Percentiles rank a stretch among this genome's conserved stretches.
Evolutionary conservation across 2,888 invertebrate genomes (phyloP).

Genomic region (Nephrotoma flavescens): DNA sequence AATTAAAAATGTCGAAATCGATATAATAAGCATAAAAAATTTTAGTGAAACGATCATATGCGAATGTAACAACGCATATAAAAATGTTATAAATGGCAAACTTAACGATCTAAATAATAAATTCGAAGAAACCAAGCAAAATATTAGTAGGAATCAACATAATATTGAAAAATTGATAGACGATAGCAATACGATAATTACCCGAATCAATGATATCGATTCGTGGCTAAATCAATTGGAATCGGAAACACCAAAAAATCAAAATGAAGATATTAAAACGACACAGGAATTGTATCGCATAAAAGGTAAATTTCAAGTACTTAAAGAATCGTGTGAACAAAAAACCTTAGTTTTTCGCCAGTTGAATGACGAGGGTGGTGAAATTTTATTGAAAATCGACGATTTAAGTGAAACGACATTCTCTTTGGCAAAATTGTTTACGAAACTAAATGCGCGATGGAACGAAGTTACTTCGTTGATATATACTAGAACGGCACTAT

Average conservation of each 20-base stretch:
- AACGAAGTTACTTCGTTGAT: conserved; percentile 51
- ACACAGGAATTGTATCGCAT: conserved; percentile 56
- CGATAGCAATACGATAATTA: conserved; percentile 24
- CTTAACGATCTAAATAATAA: conserved; percentile 24
- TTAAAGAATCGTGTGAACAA: conserved; percentile 58
- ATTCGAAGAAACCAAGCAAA: conserved; percentile 23
- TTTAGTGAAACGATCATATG: conserved; percentile 30
- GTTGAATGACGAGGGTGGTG: conserved; percentile 54
- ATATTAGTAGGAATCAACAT: conserved; percentile 21
- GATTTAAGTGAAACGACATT: conserved; percentile 36
- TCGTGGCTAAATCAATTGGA: conserved; percentile 50
- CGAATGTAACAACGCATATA: conserved; percentile 23
- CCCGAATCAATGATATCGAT: conserved; percentile 27
- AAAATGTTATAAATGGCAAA: conserved; percentile 20
- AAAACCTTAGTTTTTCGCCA: conserved; percentile 49
- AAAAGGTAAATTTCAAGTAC: conserved; percentile 51
- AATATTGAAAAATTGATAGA: conserved; percentile 21
- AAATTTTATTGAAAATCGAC: conserved; percentile 44
- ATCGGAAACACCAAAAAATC: conserved; percentile 42
- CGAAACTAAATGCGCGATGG: conserved; percentile 57
- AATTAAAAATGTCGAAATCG: conserved; percentile 29
- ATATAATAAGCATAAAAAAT: conserved; percentile 31
- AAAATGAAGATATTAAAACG: conserved; percentile 41
- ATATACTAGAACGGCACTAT: conserved; percentile 47
- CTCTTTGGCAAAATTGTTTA: conserved; percentile 44